Percentiles rank a stretch among this genome's conserved stretches.
Evolutionary conservation across 2,888 invertebrate species (phyloP).

Genomic region (Folsomia candida): DNA sequence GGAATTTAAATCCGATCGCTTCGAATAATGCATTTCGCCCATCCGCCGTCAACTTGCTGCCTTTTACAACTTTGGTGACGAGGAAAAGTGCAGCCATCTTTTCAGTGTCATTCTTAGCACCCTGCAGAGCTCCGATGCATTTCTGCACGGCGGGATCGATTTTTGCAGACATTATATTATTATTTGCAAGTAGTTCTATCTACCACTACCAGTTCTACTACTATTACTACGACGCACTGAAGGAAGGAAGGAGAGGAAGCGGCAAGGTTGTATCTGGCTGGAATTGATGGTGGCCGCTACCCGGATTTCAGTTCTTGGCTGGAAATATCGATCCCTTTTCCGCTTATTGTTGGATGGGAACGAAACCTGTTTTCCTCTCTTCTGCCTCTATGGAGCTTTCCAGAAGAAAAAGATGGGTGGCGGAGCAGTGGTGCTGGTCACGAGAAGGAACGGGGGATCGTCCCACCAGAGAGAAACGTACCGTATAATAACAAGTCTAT

Average conservation of each 20-base stretch:
- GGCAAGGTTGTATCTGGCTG: too few relatives aligned
- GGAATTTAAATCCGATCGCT: constrained; percentile 82
- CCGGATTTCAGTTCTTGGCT: background rate
- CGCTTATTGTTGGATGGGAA: too few relatives aligned
- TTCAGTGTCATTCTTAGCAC: constrained; percentile 80
- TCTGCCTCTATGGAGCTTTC: background rate
- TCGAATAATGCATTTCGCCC: constrained; percentile 80
- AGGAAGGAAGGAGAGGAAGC: too few relatives aligned
- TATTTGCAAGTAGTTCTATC: too few relatives aligned
- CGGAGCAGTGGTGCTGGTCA: background rate
- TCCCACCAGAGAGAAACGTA: background rate
- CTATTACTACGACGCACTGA: too few relatives aligned
- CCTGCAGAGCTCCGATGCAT: constrained; percentile 75
- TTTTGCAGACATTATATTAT: constrained; percentile 27
- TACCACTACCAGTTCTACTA: too few relatives aligned
- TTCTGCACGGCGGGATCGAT: constrained; percentile 67
- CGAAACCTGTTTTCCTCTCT: too few relatives aligned
- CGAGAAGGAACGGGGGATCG: background rate
- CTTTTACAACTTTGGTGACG: constrained; percentile 84
- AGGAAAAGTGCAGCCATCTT: constrained; percentile 88
- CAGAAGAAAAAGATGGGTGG: too few relatives aligned
- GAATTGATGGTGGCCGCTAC: too few relatives aligned
- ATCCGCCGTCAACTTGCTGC: constrained; percentile 73
- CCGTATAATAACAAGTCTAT: background rate
- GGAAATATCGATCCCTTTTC: constrained; percentile 3